Percentiles rank a stretch among this genome's conserved stretches.
Conservation (phyloP, 2,113 vertebrate species). For the Bettongia penicillata region DNA sequence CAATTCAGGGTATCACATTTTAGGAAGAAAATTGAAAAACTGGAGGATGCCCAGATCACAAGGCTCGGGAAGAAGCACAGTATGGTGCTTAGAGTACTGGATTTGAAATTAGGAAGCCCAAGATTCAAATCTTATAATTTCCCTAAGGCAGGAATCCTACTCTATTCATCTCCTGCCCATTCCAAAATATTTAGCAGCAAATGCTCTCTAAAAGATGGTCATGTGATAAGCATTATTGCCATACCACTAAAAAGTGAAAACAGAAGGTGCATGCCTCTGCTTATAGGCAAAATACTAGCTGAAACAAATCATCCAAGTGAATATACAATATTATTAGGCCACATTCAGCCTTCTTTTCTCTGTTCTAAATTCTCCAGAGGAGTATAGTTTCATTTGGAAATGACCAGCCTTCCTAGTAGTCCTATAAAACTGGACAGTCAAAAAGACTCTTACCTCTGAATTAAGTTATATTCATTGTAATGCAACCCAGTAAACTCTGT, state of each 20-base stretch:
- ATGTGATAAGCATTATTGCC: neutral
- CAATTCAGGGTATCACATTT: neutral
- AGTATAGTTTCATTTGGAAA: neutral
- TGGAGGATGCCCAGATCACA: neutral
- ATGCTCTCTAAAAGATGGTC: neutral
- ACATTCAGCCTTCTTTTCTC: neutral
- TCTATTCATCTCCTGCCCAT: neutral
- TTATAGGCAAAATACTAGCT: neutral
- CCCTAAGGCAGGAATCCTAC: neutral
- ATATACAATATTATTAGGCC: neutral
- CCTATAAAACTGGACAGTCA: neutral
- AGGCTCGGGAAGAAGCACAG: neutral
- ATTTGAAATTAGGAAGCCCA: neutral
- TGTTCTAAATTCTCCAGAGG: neutral
- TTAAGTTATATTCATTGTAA: neutral
- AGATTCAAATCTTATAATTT: neutral
- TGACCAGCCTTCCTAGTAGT: neutral
- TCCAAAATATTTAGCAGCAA: neutral
- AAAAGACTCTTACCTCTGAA: neutral
- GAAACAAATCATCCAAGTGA: neutral
- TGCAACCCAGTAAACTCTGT: neutral
- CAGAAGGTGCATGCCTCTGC: neutral
- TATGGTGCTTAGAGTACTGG: neutral
- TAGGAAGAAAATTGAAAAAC: neutral
- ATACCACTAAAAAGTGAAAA: neutral